phyloP scores from a whole-genome alignment of 2,888 invertebrate species.

The Eupeodes latifasciatus region DNA sequence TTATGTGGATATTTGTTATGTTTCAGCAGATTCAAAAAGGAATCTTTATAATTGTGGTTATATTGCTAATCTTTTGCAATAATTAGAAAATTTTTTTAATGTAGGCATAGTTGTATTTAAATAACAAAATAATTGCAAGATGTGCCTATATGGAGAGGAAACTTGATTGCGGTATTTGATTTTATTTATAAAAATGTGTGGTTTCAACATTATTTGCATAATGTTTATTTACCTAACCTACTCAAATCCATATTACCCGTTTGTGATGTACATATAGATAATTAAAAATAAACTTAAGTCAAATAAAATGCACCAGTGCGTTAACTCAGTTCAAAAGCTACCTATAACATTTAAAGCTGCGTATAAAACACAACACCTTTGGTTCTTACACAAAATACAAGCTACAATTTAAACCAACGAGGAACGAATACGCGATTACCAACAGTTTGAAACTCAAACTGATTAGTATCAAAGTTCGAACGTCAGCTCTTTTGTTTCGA shows the following conservation, averaged over 20 bases:
- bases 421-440: too few relatives aligned
- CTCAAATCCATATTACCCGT: neutral
- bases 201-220: neutral
- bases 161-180: conserved; percentile 4
- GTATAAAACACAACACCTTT: too few relatives aligned
- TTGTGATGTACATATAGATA: neutral
- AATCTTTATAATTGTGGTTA: conserved; percentile 15
- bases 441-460: too few relatives aligned
- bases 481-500: conserved; percentile 31
- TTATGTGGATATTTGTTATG: neutral
- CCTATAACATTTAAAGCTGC: neutral
- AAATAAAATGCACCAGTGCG: neutral
- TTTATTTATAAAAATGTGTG: neutral
- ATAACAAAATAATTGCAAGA: conserved; percentile 13
- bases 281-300: neutral
- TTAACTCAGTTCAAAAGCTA: neutral
- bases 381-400: too few relatives aligned
- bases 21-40: conserved; percentile 17
- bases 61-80: conserved; percentile 19
- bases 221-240: neutral
- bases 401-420: too few relatives aligned
- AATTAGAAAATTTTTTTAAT: neutral
- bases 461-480: neutral
- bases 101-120: neutral
- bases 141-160: conserved; percentile 16